phyloP scores from a whole-genome alignment of 1,140 invertebrate genomes.

The Nylanderia fulva region DNA sequence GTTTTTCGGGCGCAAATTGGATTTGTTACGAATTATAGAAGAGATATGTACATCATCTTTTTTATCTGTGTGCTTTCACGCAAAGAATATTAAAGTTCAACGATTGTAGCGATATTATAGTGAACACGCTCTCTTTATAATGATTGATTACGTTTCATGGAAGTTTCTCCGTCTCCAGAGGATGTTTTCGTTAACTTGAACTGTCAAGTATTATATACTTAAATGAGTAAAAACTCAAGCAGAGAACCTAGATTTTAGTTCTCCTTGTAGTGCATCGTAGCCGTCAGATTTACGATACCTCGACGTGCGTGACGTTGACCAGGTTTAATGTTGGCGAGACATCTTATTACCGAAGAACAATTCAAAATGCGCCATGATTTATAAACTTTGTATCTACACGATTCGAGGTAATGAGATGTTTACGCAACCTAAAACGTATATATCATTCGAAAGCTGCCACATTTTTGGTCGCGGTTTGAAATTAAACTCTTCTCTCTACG shows the following conservation, averaged over 20 bases:
- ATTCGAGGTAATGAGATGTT: conserved; percentile 3
- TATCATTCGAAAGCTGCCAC: conserved; percentile 25
- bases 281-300: conserved; percentile 22
- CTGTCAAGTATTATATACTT: not conserved
- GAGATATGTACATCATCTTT: not conserved
- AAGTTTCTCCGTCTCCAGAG: not conserved
- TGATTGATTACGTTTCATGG: not conserved
- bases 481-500: not conserved
- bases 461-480: not conserved
- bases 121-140: not conserved
- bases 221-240: not conserved
- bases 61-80: not conserved
- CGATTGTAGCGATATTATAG: not conserved
- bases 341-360: not conserved
- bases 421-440: conserved; percentile 32
- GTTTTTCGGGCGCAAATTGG: not conserved
- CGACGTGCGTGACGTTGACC: conserved; percentile 29
- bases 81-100: not conserved
- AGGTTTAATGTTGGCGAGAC: conserved; percentile 7
- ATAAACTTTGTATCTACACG: conserved; percentile 59
- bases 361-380: conserved; percentile 58
- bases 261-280: not conserved
- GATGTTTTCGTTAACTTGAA: not conserved
- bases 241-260: not conserved
- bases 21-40: not conserved